Conservation (phyloP, 2,113 vertebrate species). For the Oriolus oriolus region DNA sequence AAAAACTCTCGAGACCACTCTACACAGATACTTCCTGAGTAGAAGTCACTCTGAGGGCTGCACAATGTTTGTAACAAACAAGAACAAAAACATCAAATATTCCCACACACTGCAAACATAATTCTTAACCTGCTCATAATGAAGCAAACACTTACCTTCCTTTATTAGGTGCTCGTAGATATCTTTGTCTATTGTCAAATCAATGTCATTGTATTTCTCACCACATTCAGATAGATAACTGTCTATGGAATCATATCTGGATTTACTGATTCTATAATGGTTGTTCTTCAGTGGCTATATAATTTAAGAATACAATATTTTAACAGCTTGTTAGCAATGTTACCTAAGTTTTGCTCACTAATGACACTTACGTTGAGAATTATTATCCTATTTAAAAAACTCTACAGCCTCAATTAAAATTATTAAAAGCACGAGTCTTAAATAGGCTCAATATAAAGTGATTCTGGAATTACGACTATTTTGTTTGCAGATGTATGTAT, state of each 20-base stretch:
- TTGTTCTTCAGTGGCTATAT: slow-evolving; percentile 91
- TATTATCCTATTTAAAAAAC: slow-evolving; percentile 16
- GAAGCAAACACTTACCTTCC: slow-evolving; percentile 79
- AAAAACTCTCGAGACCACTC: not conserved
- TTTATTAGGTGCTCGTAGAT: slow-evolving; percentile 88
- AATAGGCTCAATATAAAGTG: not conserved
- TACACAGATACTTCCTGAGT: not conserved
- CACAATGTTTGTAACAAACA: not conserved
- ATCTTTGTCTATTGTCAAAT: slow-evolving; percentile 91
- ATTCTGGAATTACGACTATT: not conserved
- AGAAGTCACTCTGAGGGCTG: not conserved
- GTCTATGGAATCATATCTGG: slow-evolving; percentile 97
- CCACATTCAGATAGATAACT: slow-evolving; percentile 95
- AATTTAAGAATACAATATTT: slow-evolving; percentile 65
- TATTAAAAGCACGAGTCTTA: not conserved
- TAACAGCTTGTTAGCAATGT: slow-evolving; percentile 61
- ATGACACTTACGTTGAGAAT: slow-evolving; percentile 40
- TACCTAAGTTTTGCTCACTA: slow-evolving; percentile 47
- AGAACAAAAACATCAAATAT: not conserved
- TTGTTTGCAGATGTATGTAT: not conserved
- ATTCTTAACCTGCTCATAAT: slow-evolving; percentile 15
- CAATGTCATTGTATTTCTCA: slow-evolving; percentile 97
- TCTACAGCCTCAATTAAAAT: not conserved
- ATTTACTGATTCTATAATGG: slow-evolving; percentile 95
- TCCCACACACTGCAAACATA: slow-evolving; percentile 29